Percentiles rank a stretch among this genome's conserved stretches.
phyloP scores from a whole-genome alignment of 2,113 vertebrate species.

The Mionectes macconnelli region DNA sequence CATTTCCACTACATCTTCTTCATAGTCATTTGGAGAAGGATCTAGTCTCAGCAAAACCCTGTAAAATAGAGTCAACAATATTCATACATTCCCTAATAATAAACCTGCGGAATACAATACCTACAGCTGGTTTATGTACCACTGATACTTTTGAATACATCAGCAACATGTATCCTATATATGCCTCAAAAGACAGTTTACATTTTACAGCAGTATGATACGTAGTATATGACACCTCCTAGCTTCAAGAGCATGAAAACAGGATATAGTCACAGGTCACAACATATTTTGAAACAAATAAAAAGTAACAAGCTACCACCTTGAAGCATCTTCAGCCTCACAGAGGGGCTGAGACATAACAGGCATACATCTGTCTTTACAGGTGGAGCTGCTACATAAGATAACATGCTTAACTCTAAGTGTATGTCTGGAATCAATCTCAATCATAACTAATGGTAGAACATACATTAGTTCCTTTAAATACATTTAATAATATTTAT shows the following conservation, averaged over 20 bases:
- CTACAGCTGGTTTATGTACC: background rate
- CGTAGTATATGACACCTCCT: background rate
- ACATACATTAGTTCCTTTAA: background rate
- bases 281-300: background rate
- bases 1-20: slow-evolving; percentile 85
- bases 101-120: background rate
- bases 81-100: background rate
- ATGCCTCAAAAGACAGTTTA: background rate
- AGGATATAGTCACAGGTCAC: background rate
- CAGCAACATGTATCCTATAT: background rate
- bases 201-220: background rate
- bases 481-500: background rate
- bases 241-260: background rate
- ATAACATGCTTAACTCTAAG: background rate
- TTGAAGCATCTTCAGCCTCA: background rate
- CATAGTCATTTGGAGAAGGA: slow-evolving; percentile 88
- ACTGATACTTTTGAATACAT: background rate
- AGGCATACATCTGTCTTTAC: background rate
- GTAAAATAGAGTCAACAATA: slow-evolving; percentile 52
- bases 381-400: background rate
- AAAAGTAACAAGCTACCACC: background rate
- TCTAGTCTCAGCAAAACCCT: slow-evolving; percentile 89
- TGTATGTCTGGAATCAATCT: background rate
- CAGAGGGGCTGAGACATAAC: background rate
- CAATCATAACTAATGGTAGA: background rate